Base-by-base conservation (phyloP, 1,140 invertebrate species). In the Drosophila simulans region DNA sequence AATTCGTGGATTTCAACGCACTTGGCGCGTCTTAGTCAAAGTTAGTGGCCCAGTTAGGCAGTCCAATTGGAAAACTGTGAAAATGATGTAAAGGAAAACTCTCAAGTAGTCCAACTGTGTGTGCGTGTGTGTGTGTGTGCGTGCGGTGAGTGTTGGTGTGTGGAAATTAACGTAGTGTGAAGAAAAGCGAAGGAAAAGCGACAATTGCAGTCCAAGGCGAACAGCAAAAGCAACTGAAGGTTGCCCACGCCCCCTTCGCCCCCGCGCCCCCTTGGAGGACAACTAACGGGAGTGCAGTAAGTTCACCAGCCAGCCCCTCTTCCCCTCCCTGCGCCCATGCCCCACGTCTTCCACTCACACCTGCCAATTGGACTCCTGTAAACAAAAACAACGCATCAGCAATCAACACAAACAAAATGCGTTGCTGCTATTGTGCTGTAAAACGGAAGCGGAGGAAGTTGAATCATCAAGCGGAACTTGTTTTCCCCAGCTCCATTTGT, bases 381-480 rank as follows among this genome's bases (percentile, higher is more conserved):
- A 84, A 84, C 80, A 85, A 85, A 64, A 66, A 68, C 62, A 48
- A 39, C 46, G 45, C 59, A 77, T 45, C 54, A 55, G 31, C 58
- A 63, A 80, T 74, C 69, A 68, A 53, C 64, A 71, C 35, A 80
- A 81, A 76, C 59, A 73, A 77, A 59, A 72, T 4, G 12, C 17
- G 20, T 37, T 60, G 25, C 12, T 27, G 58, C 8, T 53, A 8
- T 20, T 64, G n/a, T 59, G 49, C 34, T 17, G 11, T 22, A 22
- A 49, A 76, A 40, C 75, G 60, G 63, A 75, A 72, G 59, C 60
- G 48, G 43, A 79, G 69, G 70, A 75, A 80, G 84, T 88, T 88
- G 83, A 88, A 80, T 89, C 83, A 88, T 84, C 83, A 66, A 68
- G 62, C 83, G 85, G 84, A 86, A 86, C 83, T 89, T 77, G 83